Base-by-base conservation (phyloP, 2,113 vertebrate species). In the Pelecanus crispus region DNA sequence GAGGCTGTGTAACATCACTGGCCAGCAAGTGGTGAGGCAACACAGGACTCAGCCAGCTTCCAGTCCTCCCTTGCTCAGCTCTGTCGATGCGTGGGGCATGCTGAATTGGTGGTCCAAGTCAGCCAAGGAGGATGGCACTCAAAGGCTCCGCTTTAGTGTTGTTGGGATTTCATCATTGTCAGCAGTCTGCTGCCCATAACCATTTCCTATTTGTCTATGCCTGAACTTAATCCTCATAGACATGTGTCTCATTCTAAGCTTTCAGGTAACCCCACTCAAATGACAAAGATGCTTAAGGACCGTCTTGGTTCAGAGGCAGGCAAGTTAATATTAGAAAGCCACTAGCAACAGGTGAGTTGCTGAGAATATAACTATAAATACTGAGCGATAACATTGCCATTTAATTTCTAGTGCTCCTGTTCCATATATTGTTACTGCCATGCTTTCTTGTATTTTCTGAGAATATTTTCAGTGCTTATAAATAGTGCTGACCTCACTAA, bases 401-500 rank as follows among this genome's bases (percentile, higher is more conserved):
- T 94, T 95, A 9, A 89, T 95, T 94, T 90, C 45, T 53, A 49
- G 77, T 28, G 18, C 44, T 92, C 17, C 68, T 88, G 28, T 72
- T 93, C 38, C 56, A 25, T 70, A 29, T 67, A 81, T 89, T 85
- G 38, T 80, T 86, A 17, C 53, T 93, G 59, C 65, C 18, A 40
- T 52, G 68, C 81, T 86, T 89, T 85, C 50, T 81, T 93, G 42
- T 65, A 9, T 93, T 96, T 96, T 92, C 63, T 96, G 93, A 90
- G 42, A 91, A 74, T 88, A 55, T 88, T 36, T 80, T 90, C 50
- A 67, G 58, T 73, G 45, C 72, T 95, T 95, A 91, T 90, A 96
- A 95, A 94, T 96, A 92, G 91, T 67, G 32, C 66, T 94, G 93
- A 90, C 56, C 78, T 94, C 93, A 85, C 66, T 80, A 80, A 95